Base-by-base conservation (phyloP, 2,113 vertebrate genomes). In the Xyliphius kryptos region DNA sequence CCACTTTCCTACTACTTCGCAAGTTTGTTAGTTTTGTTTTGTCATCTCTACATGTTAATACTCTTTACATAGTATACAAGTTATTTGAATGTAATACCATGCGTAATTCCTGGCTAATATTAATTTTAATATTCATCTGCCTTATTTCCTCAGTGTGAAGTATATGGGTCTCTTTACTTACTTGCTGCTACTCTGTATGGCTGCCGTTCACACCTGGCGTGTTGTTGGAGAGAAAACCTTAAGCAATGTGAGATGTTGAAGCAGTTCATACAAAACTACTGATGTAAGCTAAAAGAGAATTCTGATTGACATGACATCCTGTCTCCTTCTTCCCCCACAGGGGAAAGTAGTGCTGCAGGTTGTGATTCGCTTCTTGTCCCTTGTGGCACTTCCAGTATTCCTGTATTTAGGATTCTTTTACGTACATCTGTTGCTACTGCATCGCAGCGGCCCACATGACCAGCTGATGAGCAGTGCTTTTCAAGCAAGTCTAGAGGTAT, bases 391-490 rank as follows among this genome's bases (percentile, higher is more conserved):
- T 58, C 96, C 96, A 0, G 46, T 82, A 2, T 20, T 83, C 36
- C 70, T 87, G 20, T 98, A 99, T 63, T 64, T 97, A 15, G 88
- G 89, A 6, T 94, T 92, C 79, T 99, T 99, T 89, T 97, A 93
- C 1, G 0, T 91, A 38, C 96, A 99, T 65, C 64, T 99, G 69
- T 73, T 68, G 14, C 40, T 99, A 64, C 82, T 98, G 19, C 81
- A 79, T 64, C 90, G 85, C 60, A 94, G 92, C 0, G 96, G 96
- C 64, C 95, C 95, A 21, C 94, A 99, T 0, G 96, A 99, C 77
- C 95, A 97, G 56, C 88, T 97, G 74, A 99, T 99, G 96, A 97
- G 90, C 73, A 92, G 93, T 7, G 91, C 94, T 60, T 99, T 99
- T 77, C 96, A 99, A 74, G 93, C 94, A 67, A 94, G 91, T 74